phyloP scores from a whole-genome alignment of 2,888 invertebrate species.

The Morinoia aosen region DNA sequence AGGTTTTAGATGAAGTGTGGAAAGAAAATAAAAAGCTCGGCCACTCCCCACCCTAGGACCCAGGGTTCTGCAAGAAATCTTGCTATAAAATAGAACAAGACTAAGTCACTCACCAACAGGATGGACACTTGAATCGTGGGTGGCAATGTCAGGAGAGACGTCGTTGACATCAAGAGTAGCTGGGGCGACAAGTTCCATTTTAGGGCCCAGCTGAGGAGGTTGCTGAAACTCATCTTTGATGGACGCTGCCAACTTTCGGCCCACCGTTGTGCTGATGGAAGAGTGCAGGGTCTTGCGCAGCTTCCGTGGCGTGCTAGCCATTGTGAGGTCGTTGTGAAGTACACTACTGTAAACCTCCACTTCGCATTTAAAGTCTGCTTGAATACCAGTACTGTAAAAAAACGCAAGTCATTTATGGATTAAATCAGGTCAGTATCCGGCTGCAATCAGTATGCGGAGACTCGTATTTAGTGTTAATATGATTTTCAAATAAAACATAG shows the following conservation, averaged over 20 bases:
- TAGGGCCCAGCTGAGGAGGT: constrained; percentile 75
- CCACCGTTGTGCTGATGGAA: constrained; percentile 77
- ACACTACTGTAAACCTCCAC: constrained; percentile 78
- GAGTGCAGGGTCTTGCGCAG: constrained; percentile 78
- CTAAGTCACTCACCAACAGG: constrained; percentile 71
- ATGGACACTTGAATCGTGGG: constrained; percentile 73
- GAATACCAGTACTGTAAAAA: constrained; percentile 75
- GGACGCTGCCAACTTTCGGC: constrained; percentile 77
- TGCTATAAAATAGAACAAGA: background rate
- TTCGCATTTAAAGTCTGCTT: constrained; percentile 76
- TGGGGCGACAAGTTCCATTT: constrained; percentile 77
- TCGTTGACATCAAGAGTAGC: constrained; percentile 76
- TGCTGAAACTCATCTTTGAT: constrained; percentile 74
- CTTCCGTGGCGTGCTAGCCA: constrained; percentile 78
- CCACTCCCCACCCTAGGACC: background rate
- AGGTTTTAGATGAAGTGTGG: background rate
- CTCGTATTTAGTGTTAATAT: too few species aligned
- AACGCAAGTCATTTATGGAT: background rate
- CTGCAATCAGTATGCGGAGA: background rate
- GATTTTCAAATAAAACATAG: too few species aligned
- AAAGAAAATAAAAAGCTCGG: too few species aligned
- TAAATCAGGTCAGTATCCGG: constrained; percentile 47
- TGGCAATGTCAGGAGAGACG: constrained; percentile 74
- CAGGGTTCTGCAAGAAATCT: background rate
- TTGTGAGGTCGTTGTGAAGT: constrained; percentile 77